phyloP scores from a whole-genome alignment of 2,888 invertebrate genomes.

The Copidosoma aretas region DNA sequence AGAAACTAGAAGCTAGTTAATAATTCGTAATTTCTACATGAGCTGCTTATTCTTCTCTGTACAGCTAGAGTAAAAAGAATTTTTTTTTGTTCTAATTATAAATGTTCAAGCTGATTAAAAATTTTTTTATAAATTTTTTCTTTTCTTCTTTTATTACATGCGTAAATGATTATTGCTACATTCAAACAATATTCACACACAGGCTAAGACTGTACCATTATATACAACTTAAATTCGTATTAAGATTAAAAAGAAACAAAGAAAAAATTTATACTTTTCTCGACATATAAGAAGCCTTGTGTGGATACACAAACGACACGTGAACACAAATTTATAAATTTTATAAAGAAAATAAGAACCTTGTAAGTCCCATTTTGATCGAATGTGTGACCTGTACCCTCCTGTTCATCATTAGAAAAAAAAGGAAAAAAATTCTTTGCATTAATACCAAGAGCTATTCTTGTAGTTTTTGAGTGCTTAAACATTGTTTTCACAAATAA shows the following conservation, averaged over 20 bases:
- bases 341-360: slow-evolving; percentile 38
- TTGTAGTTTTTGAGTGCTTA: slow-evolving; percentile 16
- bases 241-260: neutral
- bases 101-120: neutral
- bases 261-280: neutral
- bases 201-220: neutral
- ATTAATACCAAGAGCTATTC: slow-evolving; percentile 28
- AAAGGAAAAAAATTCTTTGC: slow-evolving; percentile 31
- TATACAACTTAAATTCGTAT: neutral
- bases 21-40: neutral
- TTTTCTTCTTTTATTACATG: neutral
- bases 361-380: slow-evolving; percentile 40
- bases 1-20: slow-evolving; percentile 13
- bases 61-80: slow-evolving; percentile 36
- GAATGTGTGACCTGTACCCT: slow-evolving; percentile 40
- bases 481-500: slow-evolving; percentile 6
- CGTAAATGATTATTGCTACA: neutral
- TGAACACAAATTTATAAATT: slow-evolving; percentile 22
- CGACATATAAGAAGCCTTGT: slow-evolving; percentile 28
- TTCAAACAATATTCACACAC: slow-evolving; percentile 6
- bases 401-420: slow-evolving; percentile 11
- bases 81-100: neutral
- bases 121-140: neutral
- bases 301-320: slow-evolving; percentile 13
- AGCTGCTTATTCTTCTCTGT: slow-evolving; percentile 15